Evolutionary conservation across 2,797 vertebrate genomes (phyloP).

Genomic region (Eospalax fontanierii): DNA sequence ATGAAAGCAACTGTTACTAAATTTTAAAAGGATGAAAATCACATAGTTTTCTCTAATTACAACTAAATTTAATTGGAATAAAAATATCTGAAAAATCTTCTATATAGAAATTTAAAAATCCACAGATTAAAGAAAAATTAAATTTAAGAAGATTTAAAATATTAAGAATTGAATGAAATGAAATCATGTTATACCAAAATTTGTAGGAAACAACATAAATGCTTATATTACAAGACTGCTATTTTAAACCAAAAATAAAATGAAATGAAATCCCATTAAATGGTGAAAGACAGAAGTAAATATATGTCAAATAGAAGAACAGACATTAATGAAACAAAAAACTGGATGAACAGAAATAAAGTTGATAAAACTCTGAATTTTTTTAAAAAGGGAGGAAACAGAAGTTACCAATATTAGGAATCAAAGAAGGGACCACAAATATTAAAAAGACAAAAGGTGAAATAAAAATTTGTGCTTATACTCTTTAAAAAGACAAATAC

Average conservation of each 20-base stretch:
- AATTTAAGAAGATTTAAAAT: slow-evolving; percentile 39
- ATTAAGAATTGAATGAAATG: slow-evolving; percentile 35
- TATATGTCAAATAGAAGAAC: not conserved
- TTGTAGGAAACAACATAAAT: slow-evolving; percentile 19
- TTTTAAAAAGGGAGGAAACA: not conserved
- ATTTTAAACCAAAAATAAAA: slow-evolving; percentile 61
- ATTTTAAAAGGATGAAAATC: slow-evolving; percentile 56
- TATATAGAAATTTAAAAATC: slow-evolving; percentile 43
- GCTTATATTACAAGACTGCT: slow-evolving; percentile 4
- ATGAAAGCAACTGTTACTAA: slow-evolving; percentile 53
- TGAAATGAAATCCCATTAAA: slow-evolving; percentile 23
- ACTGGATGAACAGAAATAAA: slow-evolving; percentile 10
- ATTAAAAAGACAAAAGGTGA: slow-evolving; percentile 22
- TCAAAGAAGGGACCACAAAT: not conserved
- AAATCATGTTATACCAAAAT: slow-evolving; percentile 42
- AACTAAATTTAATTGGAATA: slow-evolving; percentile 52
- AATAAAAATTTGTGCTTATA: too few relatives aligned
- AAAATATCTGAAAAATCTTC: slow-evolving; percentile 52
- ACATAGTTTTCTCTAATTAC: not conserved
- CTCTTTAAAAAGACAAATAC: not conserved
- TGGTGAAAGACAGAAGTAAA: slow-evolving; percentile 40
- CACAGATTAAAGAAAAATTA: slow-evolving; percentile 16
- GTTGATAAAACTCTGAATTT: not conserved
- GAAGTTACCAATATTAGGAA: slow-evolving; percentile 22
- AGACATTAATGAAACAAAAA: slow-evolving; percentile 51